A percentile compares a stretch with the other conserved stretches of the same genome.
Conservation (phyloP, 2,113 vertebrate genomes). For the Apteryx mantelli region DNA sequence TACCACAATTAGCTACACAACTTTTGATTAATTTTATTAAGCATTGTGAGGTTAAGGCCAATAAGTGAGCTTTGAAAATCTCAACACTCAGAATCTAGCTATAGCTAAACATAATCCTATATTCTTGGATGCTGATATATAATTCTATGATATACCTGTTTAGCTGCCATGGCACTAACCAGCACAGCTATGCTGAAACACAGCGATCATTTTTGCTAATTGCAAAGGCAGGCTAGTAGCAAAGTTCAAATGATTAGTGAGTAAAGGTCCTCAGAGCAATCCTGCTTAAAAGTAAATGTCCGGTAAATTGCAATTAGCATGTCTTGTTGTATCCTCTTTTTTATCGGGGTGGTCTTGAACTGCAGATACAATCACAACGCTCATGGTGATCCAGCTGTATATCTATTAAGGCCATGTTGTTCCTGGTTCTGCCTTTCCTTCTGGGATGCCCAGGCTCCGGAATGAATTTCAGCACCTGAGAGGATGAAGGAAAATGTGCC, state of each 20-base stretch:
- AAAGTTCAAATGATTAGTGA: constrained; percentile 54
- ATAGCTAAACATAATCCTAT: constrained; percentile 51
- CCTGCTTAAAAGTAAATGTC: constrained; percentile 32
- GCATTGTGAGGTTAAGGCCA: not conserved
- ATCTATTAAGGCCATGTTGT: constrained; percentile 86
- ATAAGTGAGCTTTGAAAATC: not conserved
- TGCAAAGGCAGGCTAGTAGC: constrained; percentile 64
- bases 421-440: constrained; percentile 79
- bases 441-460: constrained; percentile 80
- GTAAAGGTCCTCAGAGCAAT: constrained; percentile 52
- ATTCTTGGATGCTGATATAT: constrained; percentile 46
- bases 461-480: constrained; percentile 90
- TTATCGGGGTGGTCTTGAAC: constrained; percentile 91
- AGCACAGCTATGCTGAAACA: constrained; percentile 58
- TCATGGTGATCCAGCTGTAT: constrained; percentile 95
- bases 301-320: not conserved
- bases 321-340: not conserved
- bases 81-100: constrained; percentile 9
- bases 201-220: constrained; percentile 54
- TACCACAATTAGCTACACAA: not conserved
- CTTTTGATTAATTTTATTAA: not conserved
- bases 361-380: constrained; percentile 91
- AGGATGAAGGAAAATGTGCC: constrained; percentile 28
- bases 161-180: constrained; percentile 60
- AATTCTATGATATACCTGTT: constrained; percentile 39